phyloP scores from a whole-genome alignment of 2,888 invertebrate species.

The Spisula solida region DNA sequence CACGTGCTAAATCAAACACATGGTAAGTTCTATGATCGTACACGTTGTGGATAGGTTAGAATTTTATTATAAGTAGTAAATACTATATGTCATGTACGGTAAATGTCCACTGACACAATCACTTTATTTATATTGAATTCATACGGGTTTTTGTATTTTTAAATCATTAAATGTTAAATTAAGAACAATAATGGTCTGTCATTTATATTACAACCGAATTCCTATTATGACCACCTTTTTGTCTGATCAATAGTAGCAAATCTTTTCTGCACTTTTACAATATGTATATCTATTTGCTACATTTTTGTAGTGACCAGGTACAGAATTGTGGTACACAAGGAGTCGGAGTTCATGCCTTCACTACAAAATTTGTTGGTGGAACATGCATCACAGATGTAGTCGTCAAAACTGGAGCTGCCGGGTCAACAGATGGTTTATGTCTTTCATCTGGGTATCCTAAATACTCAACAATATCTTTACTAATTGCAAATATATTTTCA shows the following conservation, averaged over 20 bases:
- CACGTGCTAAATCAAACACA: not conserved
- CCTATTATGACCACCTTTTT: too few species aligned
- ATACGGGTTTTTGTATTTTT: too few species aligned
- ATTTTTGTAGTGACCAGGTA: slow-evolving; percentile 27
- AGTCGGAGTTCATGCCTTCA: slow-evolving; percentile 11
- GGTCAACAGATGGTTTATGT: not conserved
- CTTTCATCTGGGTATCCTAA: slow-evolving; percentile 27
- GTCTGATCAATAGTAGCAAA: too few species aligned
- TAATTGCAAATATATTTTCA: not conserved
- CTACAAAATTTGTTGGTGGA: not conserved
- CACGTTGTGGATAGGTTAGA: not conserved
- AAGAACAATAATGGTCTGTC: too few species aligned
- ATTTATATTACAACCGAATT: too few species aligned
- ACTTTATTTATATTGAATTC: too few species aligned
- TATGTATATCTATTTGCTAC: not conserved
- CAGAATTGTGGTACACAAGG: slow-evolving; percentile 6
- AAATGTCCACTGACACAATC: too few species aligned
- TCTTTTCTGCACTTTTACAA: too few species aligned
- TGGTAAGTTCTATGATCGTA: slow-evolving; percentile 13
- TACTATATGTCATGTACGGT: too few species aligned
- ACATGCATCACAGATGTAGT: slow-evolving; percentile 39
- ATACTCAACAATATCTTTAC: not conserved
- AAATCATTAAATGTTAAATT: too few species aligned
- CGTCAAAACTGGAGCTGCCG: slow-evolving; percentile 2
- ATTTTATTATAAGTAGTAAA: too few species aligned